Percentiles rank a stretch among this genome's conserved stretches.
phyloP scores from a whole-genome alignment of 30 jellyfish, hydroid and myxozoan species.

The Chrysaora quinquecirrha region DNA sequence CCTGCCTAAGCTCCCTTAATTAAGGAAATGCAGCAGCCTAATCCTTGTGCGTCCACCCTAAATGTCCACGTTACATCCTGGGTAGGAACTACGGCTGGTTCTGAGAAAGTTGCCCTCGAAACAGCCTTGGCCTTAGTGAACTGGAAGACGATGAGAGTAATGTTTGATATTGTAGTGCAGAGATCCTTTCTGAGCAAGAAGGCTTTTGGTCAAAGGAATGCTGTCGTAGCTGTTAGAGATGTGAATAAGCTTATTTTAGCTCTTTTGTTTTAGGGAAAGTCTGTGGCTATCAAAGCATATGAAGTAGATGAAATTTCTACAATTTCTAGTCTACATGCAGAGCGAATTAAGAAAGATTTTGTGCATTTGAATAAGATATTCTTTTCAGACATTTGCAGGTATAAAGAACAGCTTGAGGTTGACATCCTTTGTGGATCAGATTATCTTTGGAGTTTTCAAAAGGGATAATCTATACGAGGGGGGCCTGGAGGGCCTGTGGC shows the following conservation, averaged over 20 bases:
- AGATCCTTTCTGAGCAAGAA: conserved; percentile 32
- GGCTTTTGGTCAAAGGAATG: conserved; percentile 15
- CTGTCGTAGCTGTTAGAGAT: conserved; percentile 13
- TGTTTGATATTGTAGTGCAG: too few relatives aligned
- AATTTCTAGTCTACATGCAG: conserved; percentile 24
- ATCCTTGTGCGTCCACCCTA: too few relatives aligned
- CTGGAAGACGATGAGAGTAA: too few relatives aligned
- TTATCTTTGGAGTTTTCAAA: conserved; percentile 12
- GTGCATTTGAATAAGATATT: conserved; percentile 9
- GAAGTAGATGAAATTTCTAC: conserved; percentile 24
- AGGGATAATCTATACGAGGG: conserved; percentile 19
- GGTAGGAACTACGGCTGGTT: too few relatives aligned
- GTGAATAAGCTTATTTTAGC: conserved; percentile 6
- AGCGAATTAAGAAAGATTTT: conserved; percentile 12
- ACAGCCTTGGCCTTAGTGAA: too few relatives aligned
- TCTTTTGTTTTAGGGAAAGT: conserved; percentile 18
- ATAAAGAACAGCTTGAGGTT: conserved; percentile 13
- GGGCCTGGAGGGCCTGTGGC: too few relatives aligned
- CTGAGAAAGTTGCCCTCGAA: too few relatives aligned
- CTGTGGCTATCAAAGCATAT: conserved; percentile 23
- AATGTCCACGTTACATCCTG: too few relatives aligned
- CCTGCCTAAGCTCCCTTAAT: too few relatives aligned
- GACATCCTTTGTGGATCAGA: too few relatives aligned
- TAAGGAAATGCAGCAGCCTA: too few relatives aligned
- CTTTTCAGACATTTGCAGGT: conserved; percentile 33